Conservation (phyloP, 2,113 vertebrate genomes). For the Mobula hypostoma region DNA sequence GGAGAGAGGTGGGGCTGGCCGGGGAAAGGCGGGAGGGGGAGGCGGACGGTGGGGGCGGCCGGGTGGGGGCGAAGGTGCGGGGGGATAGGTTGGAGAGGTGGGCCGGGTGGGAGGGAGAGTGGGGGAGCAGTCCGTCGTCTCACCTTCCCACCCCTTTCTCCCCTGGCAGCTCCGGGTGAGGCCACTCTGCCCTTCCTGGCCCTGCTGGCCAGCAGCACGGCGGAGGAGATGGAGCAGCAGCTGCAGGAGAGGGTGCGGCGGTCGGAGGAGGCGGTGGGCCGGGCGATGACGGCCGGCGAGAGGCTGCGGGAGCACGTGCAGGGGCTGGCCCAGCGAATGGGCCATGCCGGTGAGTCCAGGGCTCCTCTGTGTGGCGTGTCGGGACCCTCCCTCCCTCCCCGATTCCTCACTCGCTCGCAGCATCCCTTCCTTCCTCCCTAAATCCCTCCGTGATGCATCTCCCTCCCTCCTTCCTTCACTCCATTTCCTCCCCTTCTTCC, state of each 20-base stretch:
- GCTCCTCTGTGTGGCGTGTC: no score
- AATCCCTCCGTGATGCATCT: no score
- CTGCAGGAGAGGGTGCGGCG: constrained; percentile 85
- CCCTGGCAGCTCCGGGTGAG: constrained; percentile 63
- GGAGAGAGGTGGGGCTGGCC: constrained; percentile 44
- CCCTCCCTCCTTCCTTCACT: no score
- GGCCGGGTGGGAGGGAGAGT: no score
- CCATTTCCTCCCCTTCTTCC: no score
- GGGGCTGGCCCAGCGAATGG: constrained; percentile 44
- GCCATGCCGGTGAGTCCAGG: not conserved
- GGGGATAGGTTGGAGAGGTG: no score
- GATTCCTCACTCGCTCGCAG: no score
- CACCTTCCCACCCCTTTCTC: no score
- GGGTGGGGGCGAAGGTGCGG: no score
- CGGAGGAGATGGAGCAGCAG: constrained; percentile 91
- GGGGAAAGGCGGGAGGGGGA: constrained; percentile 47
- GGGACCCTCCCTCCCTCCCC: no score
- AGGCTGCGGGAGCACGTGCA: constrained; percentile 63
- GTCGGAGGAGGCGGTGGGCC: constrained; percentile 73
- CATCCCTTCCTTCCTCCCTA: no score
- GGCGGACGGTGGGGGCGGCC: not conserved
- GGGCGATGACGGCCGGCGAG: constrained; percentile 75
- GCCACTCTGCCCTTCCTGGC: constrained; percentile 81
- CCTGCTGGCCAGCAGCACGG: constrained; percentile 87
- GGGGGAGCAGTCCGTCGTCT: no score